phyloP scores from a whole-genome alignment of 2,797 vertebrate genomes.

The Myotis findleyi region DNA sequence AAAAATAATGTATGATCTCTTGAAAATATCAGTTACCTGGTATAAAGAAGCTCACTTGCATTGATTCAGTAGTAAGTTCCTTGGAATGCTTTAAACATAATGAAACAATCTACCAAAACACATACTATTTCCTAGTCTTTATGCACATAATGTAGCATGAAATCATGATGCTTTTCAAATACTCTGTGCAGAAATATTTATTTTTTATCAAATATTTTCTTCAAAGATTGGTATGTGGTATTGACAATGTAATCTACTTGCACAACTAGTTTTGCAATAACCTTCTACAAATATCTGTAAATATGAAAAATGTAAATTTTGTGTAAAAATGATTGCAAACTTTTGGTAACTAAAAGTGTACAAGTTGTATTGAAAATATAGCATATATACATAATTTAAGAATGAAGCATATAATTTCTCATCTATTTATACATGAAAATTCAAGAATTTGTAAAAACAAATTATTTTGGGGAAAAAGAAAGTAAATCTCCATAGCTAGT shows the following conservation, averaged over 20 bases:
- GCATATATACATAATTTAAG: conserved; percentile 80
- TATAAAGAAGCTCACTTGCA: conserved; percentile 59
- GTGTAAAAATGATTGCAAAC: conserved; percentile 83
- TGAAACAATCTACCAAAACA: conserved; percentile 77
- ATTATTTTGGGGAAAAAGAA: conserved; percentile 80
- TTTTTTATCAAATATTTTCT: conserved; percentile 84
- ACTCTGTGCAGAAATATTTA: conserved; percentile 82
- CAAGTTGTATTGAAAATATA: conserved; percentile 82
- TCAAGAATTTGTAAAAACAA: conserved; percentile 81
- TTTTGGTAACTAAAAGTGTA: conserved; percentile 84
- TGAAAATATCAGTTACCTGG: conserved; percentile 67
- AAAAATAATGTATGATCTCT: conserved; percentile 58
- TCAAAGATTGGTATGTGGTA: conserved; percentile 77
- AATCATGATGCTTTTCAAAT: conserved; percentile 81
- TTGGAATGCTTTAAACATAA: conserved; percentile 74
- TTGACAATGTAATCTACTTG: conserved; percentile 82
- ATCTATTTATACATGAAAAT: conserved; percentile 82
- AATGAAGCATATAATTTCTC: conserved; percentile 78
- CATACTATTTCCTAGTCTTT: conserved; percentile 71
- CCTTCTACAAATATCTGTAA: conserved; percentile 83
- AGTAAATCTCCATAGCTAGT: conserved; percentile 76
- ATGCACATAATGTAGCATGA: conserved; percentile 81
- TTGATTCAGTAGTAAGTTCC: conserved; percentile 56
- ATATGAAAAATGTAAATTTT: conserved; percentile 85
- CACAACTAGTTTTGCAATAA: conserved; percentile 85